Conservation (phyloP, 2,888 invertebrate genomes). For the Ectemnius continuus region DNA sequence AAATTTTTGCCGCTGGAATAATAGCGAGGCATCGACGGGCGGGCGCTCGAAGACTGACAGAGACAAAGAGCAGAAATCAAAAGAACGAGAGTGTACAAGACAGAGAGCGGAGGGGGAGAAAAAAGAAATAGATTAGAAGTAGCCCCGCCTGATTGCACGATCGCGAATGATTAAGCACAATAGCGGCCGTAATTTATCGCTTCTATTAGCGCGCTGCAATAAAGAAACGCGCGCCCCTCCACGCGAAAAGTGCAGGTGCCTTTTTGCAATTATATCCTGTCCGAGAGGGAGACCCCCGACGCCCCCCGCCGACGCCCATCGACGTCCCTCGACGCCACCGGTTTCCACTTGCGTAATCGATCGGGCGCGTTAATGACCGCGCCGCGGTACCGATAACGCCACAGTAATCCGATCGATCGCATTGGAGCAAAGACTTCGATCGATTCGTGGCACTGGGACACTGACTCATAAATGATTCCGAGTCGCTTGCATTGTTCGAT, state of each 20-base stretch:
- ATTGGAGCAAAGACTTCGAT: too few relatives aligned
- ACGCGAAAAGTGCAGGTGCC: conserved; percentile 22
- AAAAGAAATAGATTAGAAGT: conserved; percentile 11
- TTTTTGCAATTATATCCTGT: conserved; percentile 12
- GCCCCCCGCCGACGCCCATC: too few relatives aligned
- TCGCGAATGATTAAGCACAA: conserved; percentile 15
- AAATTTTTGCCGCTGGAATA: not conserved
- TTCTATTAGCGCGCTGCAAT: conserved; percentile 1
- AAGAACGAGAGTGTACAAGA: not conserved
- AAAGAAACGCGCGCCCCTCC: not conserved
- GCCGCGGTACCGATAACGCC: too few relatives aligned
- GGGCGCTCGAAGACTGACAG: too few relatives aligned
- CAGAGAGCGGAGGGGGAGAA: not conserved
- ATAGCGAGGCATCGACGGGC: too few relatives aligned
- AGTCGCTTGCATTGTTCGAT: too few relatives aligned
- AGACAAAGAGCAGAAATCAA: too few relatives aligned
- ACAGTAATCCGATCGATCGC: too few relatives aligned
- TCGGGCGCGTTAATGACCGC: not conserved
- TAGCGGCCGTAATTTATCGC: conserved; percentile 18
- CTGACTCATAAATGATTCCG: too few relatives aligned
- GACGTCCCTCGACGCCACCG: too few relatives aligned
- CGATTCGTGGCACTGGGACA: too few relatives aligned
- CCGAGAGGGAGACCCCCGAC: too few relatives aligned
- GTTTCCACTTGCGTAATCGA: conserved; percentile 14
- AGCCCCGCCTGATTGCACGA: conserved; percentile 9